These are phyloP conservation scores for Dendrolimus houi DNA, from an alignment of 2,888 invertebrate genomes.

Conservation along the genomic window DNA sequence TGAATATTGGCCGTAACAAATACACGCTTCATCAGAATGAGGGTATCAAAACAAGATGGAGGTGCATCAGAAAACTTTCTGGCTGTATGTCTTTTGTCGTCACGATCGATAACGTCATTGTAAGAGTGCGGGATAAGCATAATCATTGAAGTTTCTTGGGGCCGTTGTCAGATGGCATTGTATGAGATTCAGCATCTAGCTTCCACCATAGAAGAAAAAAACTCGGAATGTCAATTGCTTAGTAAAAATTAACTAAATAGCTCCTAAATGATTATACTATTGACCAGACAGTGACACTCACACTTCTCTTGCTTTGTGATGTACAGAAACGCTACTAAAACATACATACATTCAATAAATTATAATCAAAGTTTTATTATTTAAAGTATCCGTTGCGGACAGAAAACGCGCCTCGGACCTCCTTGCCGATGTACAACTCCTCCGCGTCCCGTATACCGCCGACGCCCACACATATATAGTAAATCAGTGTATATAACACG, in stretches of 20 bases:
- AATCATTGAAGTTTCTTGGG: constrained; percentile 23
- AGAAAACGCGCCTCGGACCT: too few relatives aligned
- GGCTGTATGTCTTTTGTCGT: constrained; percentile 45
- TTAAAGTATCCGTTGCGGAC: too few relatives aligned
- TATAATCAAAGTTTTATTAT: too few relatives aligned
- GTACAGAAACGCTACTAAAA: too few relatives aligned
- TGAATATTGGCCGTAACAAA: constrained; percentile 37
- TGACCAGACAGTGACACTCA: too few relatives aligned
- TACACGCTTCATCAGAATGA: constrained; percentile 58
- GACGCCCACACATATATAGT: too few relatives aligned
- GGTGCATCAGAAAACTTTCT: constrained; percentile 36
- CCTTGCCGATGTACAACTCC: too few relatives aligned
- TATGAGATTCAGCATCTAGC: constrained; percentile 20
- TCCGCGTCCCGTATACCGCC: too few relatives aligned
- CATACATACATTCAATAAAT: too few relatives aligned
- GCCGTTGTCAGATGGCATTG: constrained; percentile 3
- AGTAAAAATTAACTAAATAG: constrained; percentile 14
- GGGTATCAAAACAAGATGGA: constrained; percentile 45
- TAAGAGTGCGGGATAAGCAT: constrained; percentile 30
- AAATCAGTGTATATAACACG: too few relatives aligned
- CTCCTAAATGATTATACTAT: not conserved
- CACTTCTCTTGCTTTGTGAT: too few relatives aligned
- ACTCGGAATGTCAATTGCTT: constrained; percentile 13
- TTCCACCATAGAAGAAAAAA: constrained; percentile 20
- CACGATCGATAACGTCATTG: constrained; percentile 36